A percentile compares a stretch with the other conserved stretches of the same genome.
These are phyloP conservation scores for Sebastes iracundus DNA, from an alignment of 2,797 vertebrate genomes.

Conservation along the genomic window DNA sequence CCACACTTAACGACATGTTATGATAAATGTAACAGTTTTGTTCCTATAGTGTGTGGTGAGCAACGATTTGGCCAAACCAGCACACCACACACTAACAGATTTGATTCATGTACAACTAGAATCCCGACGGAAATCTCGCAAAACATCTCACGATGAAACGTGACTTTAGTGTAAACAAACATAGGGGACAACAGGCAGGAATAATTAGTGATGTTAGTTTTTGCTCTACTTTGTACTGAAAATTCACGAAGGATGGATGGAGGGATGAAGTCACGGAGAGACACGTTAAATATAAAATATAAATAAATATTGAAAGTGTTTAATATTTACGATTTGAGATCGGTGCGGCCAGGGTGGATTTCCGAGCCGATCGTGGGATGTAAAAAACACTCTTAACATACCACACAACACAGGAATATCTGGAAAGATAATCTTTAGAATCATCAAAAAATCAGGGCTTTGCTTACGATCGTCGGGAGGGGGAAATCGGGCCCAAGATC, in stretches of 20 bases:
- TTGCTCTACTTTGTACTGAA: neutral
- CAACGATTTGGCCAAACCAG: too few species aligned
- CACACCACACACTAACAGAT: too few species aligned
- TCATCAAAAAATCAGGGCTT: too few species aligned
- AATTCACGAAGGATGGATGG: neutral
- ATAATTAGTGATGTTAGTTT: neutral
- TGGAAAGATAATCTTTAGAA: neutral
- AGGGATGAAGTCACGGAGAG: too few species aligned
- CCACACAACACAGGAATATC: too few species aligned
- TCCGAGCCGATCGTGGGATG: too few species aligned
- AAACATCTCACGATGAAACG: neutral
- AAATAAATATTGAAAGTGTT: neutral
- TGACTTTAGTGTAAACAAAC: neutral
- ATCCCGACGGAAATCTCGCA: fast-evolving
- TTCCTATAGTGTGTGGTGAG: neutral
- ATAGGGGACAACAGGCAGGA: fast-evolving
- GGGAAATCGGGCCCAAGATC: too few species aligned
- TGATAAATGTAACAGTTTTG: neutral
- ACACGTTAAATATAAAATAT: neutral
- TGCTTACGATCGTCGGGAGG: too few species aligned
- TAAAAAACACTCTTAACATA: too few species aligned
- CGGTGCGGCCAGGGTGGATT: neutral
- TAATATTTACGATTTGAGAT: neutral
- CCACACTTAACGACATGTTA: neutral
- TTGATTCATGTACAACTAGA: neutral